Evolutionary conservation across 2,888 invertebrate genomes (phyloP).

Genomic region (Lissocephala sabroskyi): DNA sequence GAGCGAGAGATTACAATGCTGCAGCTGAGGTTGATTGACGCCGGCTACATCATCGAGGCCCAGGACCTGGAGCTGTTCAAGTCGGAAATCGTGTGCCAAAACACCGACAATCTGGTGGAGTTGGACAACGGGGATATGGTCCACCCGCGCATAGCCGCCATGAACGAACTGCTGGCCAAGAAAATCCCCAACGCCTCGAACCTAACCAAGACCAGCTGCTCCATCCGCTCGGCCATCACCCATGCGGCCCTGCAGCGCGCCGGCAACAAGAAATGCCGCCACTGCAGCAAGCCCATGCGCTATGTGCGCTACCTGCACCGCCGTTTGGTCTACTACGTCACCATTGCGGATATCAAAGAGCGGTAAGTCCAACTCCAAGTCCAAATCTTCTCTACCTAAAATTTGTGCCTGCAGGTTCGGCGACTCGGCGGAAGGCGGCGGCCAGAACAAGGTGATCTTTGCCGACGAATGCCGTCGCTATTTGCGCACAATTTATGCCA

Average conservation of each 20-base stretch:
- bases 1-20: slow-evolving; percentile 71
- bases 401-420: slow-evolving; percentile 29
- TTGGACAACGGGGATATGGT: slow-evolving; percentile 66
- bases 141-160: slow-evolving; percentile 73
- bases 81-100: slow-evolving; percentile 65
- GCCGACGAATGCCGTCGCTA: slow-evolving; percentile 80
- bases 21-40: slow-evolving; percentile 82
- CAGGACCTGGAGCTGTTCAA: slow-evolving; percentile 77
- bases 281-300: slow-evolving; percentile 60
- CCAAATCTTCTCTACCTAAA: neutral
- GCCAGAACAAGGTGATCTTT: slow-evolving; percentile 74
- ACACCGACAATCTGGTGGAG: slow-evolving; percentile 48
- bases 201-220: slow-evolving; percentile 67
- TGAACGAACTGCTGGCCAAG: slow-evolving; percentile 69
- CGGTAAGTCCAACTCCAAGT: slow-evolving; percentile 29
- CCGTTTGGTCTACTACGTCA: slow-evolving; percentile 63
- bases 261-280: slow-evolving; percentile 56
- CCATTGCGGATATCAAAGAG: slow-evolving; percentile 59
- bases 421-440: slow-evolving; percentile 28
- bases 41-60: slow-evolving; percentile 82
- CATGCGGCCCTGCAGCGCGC: slow-evolving; percentile 58
- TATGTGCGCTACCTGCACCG: slow-evolving; percentile 61
- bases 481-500: slow-evolving; percentile 80
- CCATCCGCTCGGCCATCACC: slow-evolving; percentile 62
- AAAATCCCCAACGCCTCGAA: slow-evolving; percentile 28